Evolutionary conservation across 2,888 invertebrate species (phyloP), one percentile per base, ranked within the genome.

Genomic region (Polyommatus icarus): DNA sequence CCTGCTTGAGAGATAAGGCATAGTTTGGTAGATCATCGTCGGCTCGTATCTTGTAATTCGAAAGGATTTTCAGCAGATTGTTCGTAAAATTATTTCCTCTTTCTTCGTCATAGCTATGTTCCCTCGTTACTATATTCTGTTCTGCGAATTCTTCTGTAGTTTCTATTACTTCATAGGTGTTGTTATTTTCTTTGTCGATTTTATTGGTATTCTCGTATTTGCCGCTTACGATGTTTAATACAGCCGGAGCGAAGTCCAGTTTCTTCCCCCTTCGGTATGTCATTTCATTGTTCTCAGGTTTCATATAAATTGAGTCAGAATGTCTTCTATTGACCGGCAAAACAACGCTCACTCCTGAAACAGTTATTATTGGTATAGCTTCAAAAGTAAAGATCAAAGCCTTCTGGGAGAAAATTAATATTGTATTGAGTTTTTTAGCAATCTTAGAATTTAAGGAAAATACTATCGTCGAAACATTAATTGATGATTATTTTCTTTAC

Each of bases 11-110:
- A 1, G 93, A 92, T 78, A 88, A 77, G 40, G 83, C 85, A 80
- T 93, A 93, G 79, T 93, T 93, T 80, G 84, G 83, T 4, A 90
- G 81, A 57, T 85, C 82, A 78, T 91, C 91, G 54, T 86, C 82
- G 0, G 81, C 81, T 57, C 85, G 84, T 61, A 92, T 91, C 76
- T 91, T 90, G 76, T 93, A 91, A 82, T 88, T 90, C 2, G 86
- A 85, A 10, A 93, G 86, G 78, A 89, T 87, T 54, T 85, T 81
- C 67, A 83, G 76, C 1, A 84, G 79, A 57, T 80, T 83, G 36
- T 71, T 81, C 1, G 82, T 82, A 7, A 83, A 79, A 73, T 80
- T 82, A 36, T 76, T 80, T 20, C 78, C 75, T 6, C 32, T 57
- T 12, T 73, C 59, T 3, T 50, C 29, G 18, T 12, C 32, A n/a